phyloP scores from a whole-genome alignment of 2,888 invertebrate genomes.

The Lepidocyrtoides sp. region DNA sequence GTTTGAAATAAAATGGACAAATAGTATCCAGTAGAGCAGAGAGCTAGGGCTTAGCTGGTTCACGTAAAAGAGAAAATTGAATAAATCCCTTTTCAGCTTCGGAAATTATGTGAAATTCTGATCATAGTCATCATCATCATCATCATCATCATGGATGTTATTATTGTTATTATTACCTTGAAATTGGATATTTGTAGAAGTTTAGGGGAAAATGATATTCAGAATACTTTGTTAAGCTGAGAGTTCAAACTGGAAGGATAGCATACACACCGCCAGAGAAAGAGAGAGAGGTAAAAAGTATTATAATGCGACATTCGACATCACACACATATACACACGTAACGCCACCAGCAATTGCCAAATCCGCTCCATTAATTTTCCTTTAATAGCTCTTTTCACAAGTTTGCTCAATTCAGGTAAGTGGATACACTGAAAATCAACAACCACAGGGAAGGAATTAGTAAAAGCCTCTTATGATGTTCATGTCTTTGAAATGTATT shows the following conservation, averaged over 20 bases:
- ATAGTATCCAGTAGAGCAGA: neutral
- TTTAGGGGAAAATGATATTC: no score
- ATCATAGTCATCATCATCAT: neutral
- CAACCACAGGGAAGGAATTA: neutral
- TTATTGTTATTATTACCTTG: no score
- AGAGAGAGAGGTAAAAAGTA: neutral
- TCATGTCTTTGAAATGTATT: no score
- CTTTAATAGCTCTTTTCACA: constrained; percentile 53
- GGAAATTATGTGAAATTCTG: no score
- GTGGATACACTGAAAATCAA: neutral
- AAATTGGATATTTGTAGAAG: no score
- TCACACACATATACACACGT: neutral
- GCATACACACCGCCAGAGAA: no score
- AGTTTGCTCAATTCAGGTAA: neutral
- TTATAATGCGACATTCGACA: neutral
- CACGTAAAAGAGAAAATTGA: no score
- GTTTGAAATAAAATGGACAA: neutral
- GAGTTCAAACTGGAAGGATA: no score
- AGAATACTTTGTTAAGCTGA: no score
- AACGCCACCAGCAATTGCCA: constrained; percentile 21
- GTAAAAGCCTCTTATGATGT: no score
- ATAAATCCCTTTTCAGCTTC: neutral
- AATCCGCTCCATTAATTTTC: constrained; percentile 61
- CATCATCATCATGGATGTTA: neutral
- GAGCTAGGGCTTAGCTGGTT: no score